Evolutionary conservation across 2,888 invertebrate genomes (phyloP).

Genomic region (Chouioia cunea): DNA sequence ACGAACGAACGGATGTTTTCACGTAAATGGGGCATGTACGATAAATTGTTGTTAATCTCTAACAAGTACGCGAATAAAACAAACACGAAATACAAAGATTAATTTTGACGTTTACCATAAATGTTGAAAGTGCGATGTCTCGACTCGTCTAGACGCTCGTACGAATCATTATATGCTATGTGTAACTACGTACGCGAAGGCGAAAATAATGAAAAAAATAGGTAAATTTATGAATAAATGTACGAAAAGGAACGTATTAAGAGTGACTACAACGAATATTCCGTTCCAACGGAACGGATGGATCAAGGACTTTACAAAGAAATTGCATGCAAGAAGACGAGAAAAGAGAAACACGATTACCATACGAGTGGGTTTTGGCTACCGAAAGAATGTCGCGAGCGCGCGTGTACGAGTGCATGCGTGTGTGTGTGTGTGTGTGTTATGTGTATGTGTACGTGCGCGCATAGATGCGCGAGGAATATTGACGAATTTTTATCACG

Average conservation of each 20-base stretch:
- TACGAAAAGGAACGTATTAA: not conserved
- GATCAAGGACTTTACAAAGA: not conserved
- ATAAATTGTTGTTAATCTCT: not conserved
- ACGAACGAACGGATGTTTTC: too few species aligned
- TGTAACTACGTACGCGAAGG: too few species aligned
- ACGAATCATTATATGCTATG: not conserved
- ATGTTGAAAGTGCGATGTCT: conserved; percentile 5
- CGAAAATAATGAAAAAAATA: too few species aligned
- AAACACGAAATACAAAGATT: not conserved
- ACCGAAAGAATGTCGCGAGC: not conserved
- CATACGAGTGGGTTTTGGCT: not conserved
- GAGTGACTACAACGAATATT: conserved; percentile 20
- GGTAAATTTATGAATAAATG: conserved; percentile 3
- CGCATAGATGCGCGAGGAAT: not conserved
- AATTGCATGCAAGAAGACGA: not conserved
- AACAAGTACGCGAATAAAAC: not conserved
- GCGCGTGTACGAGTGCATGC: not conserved
- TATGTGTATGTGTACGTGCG: not conserved
- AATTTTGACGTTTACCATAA: not conserved
- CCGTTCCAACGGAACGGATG: conserved; percentile 8
- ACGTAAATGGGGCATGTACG: too few species aligned
- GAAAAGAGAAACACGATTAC: not conserved
- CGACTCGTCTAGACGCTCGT: too few species aligned
- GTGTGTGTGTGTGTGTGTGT: not conserved
- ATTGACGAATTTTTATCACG: too few species aligned